Evolutionary conservation across 2,888 invertebrate species (phyloP).

Genomic region (Ephialtes manifestator): DNA sequence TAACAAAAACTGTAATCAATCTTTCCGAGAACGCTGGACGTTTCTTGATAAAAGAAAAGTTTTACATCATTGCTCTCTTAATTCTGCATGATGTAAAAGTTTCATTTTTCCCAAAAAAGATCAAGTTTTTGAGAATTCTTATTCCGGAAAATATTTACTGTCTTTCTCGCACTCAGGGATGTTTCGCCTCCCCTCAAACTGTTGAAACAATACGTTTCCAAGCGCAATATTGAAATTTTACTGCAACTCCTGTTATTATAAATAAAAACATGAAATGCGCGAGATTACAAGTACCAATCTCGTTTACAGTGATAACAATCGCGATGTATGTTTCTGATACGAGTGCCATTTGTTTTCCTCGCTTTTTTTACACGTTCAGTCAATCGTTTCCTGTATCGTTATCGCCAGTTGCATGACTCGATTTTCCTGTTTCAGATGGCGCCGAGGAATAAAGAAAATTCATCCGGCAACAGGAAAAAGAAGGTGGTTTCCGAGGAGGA

Average conservation of each 20-base stretch:
- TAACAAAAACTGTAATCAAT: too few relatives aligned
- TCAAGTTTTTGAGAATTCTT: too few relatives aligned
- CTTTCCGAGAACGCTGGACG: too few relatives aligned
- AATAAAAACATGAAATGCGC: background rate
- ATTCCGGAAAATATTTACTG: too few relatives aligned
- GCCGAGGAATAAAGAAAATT: constrained; percentile 83
- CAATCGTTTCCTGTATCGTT: constrained; percentile 3
- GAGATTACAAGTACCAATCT: background rate
- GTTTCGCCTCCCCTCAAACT: too few relatives aligned
- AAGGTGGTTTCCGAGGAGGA: constrained; percentile 87
- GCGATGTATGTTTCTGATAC: background rate
- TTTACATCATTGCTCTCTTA: too few relatives aligned
- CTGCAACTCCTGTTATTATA: background rate
- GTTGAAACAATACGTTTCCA: too few relatives aligned
- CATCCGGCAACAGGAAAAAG: constrained; percentile 78
- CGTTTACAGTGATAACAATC: constrained; percentile 29
- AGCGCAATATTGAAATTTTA: background rate
- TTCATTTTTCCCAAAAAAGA: too few relatives aligned
- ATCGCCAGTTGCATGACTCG: constrained; percentile 10
- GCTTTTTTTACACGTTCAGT: background rate
- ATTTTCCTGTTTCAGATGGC: constrained; percentile 80
- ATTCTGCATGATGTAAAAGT: too few relatives aligned
- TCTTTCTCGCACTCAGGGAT: too few relatives aligned
- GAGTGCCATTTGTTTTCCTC: background rate
- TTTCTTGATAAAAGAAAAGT: too few relatives aligned